These are phyloP conservation scores for Catharus fuscescens DNA, from an alignment of 2,113 vertebrate species.

Conservation along the genomic window DNA sequence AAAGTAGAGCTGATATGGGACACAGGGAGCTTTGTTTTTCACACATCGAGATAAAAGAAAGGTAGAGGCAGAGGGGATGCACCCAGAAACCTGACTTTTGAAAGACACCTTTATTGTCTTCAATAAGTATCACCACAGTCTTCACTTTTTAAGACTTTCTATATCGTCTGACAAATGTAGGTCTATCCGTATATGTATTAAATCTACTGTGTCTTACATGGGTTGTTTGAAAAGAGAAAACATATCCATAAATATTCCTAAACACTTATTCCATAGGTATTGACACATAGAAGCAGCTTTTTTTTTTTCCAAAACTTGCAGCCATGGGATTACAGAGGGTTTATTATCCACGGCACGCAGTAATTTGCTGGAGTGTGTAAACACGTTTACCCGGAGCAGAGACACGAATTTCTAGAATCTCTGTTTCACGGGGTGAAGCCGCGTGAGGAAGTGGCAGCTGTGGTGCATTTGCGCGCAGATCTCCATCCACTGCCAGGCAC, in stretches of 20 bases:
- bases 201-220: not conserved
- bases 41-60: not conserved
- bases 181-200: not conserved
- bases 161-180: not conserved
- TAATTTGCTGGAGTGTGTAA: not conserved
- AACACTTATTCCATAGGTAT: not conserved
- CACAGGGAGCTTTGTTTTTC: not conserved
- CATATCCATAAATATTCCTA: not conserved
- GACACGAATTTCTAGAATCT: accelerated
- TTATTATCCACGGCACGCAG: not conserved
- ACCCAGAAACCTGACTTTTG: not conserved
- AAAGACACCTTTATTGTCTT: not conserved
- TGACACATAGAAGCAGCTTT: not conserved
- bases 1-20: not conserved
- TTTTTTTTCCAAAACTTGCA: not conserved
- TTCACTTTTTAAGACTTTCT: not conserved
- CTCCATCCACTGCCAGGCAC: not conserved
- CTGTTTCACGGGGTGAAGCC: not conserved
- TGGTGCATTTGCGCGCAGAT: accelerated
- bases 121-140: not conserved
- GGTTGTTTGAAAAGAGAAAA: not conserved
- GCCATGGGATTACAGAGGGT: no score
- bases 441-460: accelerated
- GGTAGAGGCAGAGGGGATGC: not conserved
- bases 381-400: not conserved